A percentile compares a stretch with the other conserved stretches of the same genome.
These are phyloP conservation scores for Polyodon spathula DNA, from an alignment of 2,113 vertebrate species.

Conservation along the genomic window DNA sequence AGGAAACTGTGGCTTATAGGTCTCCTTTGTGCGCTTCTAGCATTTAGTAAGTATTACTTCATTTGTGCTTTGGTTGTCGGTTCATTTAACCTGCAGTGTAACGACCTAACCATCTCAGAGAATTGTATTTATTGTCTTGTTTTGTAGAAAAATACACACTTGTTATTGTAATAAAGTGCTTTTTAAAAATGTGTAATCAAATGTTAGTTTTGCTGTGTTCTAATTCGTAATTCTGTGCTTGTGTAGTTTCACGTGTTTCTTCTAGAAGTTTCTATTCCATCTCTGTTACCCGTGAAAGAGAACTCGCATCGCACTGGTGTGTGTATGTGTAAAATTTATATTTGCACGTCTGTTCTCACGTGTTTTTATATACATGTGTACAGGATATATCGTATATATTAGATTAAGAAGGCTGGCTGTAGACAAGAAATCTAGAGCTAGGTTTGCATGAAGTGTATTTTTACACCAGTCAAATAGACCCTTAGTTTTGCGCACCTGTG, in stretches of 20 bases:
- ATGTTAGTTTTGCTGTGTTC: not conserved
- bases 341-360: too few species aligned
- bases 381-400: too few species aligned
- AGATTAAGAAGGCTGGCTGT: too few species aligned
- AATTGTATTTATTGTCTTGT: not conserved
- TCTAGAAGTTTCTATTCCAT: conserved; percentile 35
- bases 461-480: too few species aligned
- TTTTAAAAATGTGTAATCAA: not conserved
- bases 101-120: not conserved
- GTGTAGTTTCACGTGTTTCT: conserved; percentile 21
- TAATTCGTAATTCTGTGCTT: not conserved
- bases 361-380: too few species aligned
- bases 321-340: too few species aligned
- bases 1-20: conserved; percentile 67
- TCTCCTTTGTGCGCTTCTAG: conserved; percentile 62
- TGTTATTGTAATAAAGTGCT: not conserved
- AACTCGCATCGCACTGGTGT: too few species aligned
- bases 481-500: too few species aligned
- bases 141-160: too few species aligned
- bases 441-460: too few species aligned
- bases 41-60: conserved; percentile 68
- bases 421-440: too few species aligned
- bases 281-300: too few species aligned
- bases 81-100: not conserved
- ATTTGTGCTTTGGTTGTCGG: not conserved